Evolutionary conservation across 35 echinoderm and acorn worm species (phyloP).

Genomic region (Hemicentrotus pulcherrimus): DNA sequence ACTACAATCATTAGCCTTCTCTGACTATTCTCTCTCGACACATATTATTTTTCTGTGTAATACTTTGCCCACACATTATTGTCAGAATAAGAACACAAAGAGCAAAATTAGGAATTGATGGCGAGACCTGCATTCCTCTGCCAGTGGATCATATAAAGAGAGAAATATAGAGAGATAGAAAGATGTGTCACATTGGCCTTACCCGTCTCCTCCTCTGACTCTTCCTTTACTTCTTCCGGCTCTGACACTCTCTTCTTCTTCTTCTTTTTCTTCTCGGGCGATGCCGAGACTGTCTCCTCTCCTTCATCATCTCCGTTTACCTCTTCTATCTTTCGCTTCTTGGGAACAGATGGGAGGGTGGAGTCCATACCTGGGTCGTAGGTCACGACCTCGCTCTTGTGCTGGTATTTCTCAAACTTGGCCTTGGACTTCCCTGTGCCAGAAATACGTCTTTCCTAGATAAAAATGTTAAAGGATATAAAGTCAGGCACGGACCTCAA

Average conservation of each 20-base stretch:
- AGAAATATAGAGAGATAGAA: background rate
- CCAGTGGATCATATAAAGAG: background rate
- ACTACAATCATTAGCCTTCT: background rate
- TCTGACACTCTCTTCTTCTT: slow-evolving; percentile 64
- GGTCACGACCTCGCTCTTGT: slow-evolving; percentile 87
- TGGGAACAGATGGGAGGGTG: slow-evolving; percentile 71
- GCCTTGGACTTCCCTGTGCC: slow-evolving; percentile 89
- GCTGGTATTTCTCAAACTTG: slow-evolving; percentile 88
- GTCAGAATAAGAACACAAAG: too few relatives aligned
- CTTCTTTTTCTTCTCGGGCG: slow-evolving; percentile 79
- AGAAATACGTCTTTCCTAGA: slow-evolving; percentile 71
- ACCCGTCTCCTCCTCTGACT: slow-evolving; percentile 46
- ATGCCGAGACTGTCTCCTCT: background rate
- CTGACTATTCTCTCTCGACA: too few relatives aligned
- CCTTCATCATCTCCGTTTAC: slow-evolving; percentile 65
- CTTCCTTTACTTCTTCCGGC: slow-evolving; percentile 61
- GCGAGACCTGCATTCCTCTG: too few relatives aligned
- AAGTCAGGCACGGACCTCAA: background rate
- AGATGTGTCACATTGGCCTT: background rate
- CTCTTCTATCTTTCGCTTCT: slow-evolving; percentile 72
- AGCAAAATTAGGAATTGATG: too few relatives aligned
- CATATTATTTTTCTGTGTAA: too few relatives aligned
- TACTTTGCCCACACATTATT: too few relatives aligned
- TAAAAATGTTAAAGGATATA: background rate
- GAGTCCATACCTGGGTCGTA: slow-evolving; percentile 92